Base-by-base conservation (phyloP, 2,797 vertebrate species). In the Gymnocypris eckloni region DNA sequence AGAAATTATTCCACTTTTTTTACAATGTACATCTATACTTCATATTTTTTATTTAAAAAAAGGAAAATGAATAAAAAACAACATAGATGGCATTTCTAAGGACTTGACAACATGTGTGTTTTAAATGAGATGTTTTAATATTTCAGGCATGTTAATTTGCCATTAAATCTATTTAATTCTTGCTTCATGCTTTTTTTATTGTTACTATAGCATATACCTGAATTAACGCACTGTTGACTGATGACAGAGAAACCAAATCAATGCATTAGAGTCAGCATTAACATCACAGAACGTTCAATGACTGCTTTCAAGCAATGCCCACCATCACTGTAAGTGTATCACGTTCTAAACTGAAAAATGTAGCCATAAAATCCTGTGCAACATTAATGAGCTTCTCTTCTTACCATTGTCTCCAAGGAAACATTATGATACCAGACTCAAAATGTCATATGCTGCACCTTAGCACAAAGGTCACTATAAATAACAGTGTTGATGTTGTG, bases 341-440 rank as follows among this genome's bases (percentile, higher is more conserved):
- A 70, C 66, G 6, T 86, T 89, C 86, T 82, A 82, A 88, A 85
- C 75, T 79, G 66, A 79, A 50, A 69, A 61, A 86, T 83, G 77
- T 84, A 59, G 22, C 71, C 61, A 86, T 82, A 79, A 86, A 45
- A 39, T 81, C 50, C 56, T 20, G 79, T 85, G 87, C 79, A 89
- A 87, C 86, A 88, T 85, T 83, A 89, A 88, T 87, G 83, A 88
- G 89, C 61, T 75, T 88, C 83, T 87, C 83, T 41, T 81, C 85
- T 87, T 88, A 82, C 83, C 18, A 61, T 25, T 9, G 76, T 87
- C 76, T 88, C 85, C 80, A 70, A 77, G 76, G 70, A 85, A 83
- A 83, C 82, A 39, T 59, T 77, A 67, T 85, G 86, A 84, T 84
- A 59, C 72, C 28, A 37, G 48, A 67, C 25, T 87, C 52, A 64